Percentiles rank a stretch among this genome's conserved stretches.
Evolutionary conservation across 2,113 vertebrate genomes (phyloP).

Genomic region (Cricetomys ansorgei): DNA sequence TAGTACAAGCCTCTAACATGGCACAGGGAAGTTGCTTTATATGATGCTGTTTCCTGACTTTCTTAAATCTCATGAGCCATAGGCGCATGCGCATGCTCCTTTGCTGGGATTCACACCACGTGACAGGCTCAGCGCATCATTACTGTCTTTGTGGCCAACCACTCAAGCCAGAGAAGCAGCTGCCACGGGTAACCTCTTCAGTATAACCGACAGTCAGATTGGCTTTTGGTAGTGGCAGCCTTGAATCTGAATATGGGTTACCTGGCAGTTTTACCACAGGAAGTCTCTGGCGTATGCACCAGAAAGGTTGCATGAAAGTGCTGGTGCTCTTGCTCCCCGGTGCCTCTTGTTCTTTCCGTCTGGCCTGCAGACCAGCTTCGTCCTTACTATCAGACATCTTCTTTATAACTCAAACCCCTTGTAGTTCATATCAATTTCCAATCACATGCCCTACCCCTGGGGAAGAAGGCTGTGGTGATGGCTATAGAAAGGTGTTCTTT

Average conservation of each 20-base stretch:
- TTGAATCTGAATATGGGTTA: background rate
- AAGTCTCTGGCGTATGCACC: background rate
- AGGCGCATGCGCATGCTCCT: background rate
- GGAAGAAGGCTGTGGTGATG: background rate
- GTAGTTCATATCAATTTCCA: constrained; percentile 26
- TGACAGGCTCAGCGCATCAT: background rate
- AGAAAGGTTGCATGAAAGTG: background rate
- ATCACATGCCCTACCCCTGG: background rate
- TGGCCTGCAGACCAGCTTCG: background rate
- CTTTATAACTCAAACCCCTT: constrained; percentile 10
- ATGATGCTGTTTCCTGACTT: background rate
- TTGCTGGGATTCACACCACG: background rate
- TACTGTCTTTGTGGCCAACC: background rate
- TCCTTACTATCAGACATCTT: background rate
- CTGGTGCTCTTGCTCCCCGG: background rate
- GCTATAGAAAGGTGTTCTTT: background rate
- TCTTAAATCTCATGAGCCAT: background rate
- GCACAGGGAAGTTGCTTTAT: background rate
- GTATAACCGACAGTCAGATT: background rate
- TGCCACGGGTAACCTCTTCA: background rate
- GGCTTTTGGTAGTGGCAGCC: background rate
- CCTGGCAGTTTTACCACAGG: background rate
- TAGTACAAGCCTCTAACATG: background rate
- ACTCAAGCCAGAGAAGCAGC: background rate
- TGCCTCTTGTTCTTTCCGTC: background rate